These are phyloP conservation scores for Drosophila parvula DNA, from an alignment of 1,140 invertebrate genomes.

Conservation along the genomic window DNA sequence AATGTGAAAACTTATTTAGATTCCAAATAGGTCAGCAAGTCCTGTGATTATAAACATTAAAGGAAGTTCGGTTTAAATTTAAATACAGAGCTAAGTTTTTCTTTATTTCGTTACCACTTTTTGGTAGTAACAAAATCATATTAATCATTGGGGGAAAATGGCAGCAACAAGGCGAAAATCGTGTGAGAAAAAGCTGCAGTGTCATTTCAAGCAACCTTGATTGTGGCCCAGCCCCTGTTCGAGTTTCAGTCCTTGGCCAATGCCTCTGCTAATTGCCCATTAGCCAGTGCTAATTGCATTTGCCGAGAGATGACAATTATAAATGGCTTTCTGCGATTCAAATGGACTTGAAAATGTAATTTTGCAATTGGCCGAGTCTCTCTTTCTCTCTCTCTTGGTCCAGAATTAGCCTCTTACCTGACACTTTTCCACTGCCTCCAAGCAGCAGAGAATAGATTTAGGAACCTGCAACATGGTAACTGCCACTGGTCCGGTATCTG, in stretches of 20 bases:
- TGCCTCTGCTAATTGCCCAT: constrained; percentile 63
- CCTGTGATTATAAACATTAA: background rate
- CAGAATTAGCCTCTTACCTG: constrained; percentile 10
- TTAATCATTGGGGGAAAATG: background rate
- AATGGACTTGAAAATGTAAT: constrained; percentile 57
- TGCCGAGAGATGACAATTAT: constrained; percentile 75
- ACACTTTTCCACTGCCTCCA: background rate
- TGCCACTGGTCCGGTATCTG: constrained; percentile 1
- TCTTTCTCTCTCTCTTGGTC: background rate
- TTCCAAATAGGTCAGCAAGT: background rate
- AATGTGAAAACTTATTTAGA: background rate
- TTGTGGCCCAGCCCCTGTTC: background rate
- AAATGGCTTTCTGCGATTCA: constrained; percentile 64
- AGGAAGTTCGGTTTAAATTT: background rate
- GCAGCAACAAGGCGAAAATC: background rate
- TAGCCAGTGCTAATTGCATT: constrained; percentile 78
- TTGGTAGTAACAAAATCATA: background rate
- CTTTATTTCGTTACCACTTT: background rate
- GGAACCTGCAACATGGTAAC: background rate
- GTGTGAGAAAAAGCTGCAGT: constrained; percentile 15
- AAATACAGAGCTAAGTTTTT: too few relatives aligned
- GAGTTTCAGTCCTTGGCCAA: constrained; percentile 9
- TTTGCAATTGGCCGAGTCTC: constrained; percentile 24
- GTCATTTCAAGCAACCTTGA: constrained; percentile 23
- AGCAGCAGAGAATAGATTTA: constrained; percentile 2